Percentiles rank a stretch among this genome's conserved stretches.
phyloP scores from a whole-genome alignment of 2,797 vertebrate species.

The Sphaeramia orbicularis region DNA sequence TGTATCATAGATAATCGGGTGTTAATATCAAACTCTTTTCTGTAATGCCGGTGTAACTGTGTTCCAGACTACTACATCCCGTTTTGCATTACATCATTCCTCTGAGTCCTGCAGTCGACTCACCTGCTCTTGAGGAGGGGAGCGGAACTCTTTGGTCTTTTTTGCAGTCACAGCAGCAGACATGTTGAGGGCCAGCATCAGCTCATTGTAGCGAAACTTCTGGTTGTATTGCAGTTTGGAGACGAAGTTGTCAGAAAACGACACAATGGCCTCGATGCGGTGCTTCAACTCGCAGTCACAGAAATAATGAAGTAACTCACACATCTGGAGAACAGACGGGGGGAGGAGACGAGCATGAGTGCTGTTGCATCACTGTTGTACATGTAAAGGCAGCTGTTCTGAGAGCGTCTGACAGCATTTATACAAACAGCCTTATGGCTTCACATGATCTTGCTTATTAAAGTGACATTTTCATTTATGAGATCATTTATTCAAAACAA shows the following conservation, averaged over 20 bases:
- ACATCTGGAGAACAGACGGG: constrained; percentile 88
- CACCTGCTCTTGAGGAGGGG: constrained; percentile 99
- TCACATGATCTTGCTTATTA: constrained; percentile 37
- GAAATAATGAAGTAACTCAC: constrained; percentile 97
- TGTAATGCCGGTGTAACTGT: background rate
- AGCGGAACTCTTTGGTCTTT: constrained; percentile 98
- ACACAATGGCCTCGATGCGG: constrained; percentile 96
- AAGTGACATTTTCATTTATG: constrained; percentile 37
- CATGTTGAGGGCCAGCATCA: constrained; percentile 99
- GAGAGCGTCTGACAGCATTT: constrained; percentile 12
- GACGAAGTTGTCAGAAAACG: constrained; percentile 95
- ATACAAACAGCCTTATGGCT: constrained; percentile 18
- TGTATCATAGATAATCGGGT: background rate
- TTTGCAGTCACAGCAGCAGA: constrained; percentile 96
- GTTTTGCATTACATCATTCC: background rate
- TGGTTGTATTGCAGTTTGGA: constrained; percentile 97
- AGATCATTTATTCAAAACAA: constrained; percentile 40
- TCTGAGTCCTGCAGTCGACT: background rate
- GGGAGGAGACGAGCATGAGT: constrained; percentile 23
- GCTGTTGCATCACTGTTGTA: constrained; percentile 3
- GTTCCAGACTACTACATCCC: background rate
- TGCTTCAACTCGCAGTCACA: constrained; percentile 99
- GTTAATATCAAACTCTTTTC: background rate
- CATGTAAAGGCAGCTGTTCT: constrained; percentile 10
- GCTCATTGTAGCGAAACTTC: constrained; percentile 97